phyloP scores from a whole-genome alignment of 2,113 vertebrate genomes.

The Peromyscus californicus region DNA sequence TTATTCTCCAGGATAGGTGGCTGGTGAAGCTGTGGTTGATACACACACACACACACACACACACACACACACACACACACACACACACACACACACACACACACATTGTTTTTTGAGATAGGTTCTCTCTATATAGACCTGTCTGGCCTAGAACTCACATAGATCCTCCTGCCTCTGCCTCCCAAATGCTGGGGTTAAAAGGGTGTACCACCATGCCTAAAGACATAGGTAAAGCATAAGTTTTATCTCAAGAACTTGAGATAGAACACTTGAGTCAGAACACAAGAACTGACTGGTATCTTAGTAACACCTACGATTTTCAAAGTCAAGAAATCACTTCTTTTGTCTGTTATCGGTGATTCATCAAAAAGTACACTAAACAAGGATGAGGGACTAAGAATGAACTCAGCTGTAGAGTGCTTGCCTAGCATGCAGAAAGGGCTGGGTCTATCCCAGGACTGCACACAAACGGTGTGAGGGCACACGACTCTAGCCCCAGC shows the following conservation, averaged over 20 bases:
- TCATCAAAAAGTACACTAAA: constrained; percentile 32
- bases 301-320: constrained; percentile 38
- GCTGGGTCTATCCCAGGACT: background rate
- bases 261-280: constrained; percentile 54
- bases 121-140: no score
- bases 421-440: background rate
- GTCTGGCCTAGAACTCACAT: background rate
- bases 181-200: background rate
- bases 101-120: no score
- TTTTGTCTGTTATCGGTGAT: constrained; percentile 39
- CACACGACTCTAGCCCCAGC: background rate
- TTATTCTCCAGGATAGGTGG: constrained; percentile 35
- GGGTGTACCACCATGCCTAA: background rate
- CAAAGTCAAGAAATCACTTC: constrained; percentile 55
- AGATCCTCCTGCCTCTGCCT: background rate
- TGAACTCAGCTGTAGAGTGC: background rate
- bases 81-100: no score
- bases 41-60: no score
- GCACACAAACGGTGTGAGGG: background rate
- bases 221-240: constrained; percentile 6
- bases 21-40: background rate
- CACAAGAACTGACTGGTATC: constrained; percentile 9
- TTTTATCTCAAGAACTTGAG: constrained; percentile 28
- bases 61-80: no score
- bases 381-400: background rate